A percentile compares a stretch with the other conserved stretches of the same genome.
Conservation (phyloP, 2,113 vertebrate genomes). For the Ceyx melanurus region DNA sequence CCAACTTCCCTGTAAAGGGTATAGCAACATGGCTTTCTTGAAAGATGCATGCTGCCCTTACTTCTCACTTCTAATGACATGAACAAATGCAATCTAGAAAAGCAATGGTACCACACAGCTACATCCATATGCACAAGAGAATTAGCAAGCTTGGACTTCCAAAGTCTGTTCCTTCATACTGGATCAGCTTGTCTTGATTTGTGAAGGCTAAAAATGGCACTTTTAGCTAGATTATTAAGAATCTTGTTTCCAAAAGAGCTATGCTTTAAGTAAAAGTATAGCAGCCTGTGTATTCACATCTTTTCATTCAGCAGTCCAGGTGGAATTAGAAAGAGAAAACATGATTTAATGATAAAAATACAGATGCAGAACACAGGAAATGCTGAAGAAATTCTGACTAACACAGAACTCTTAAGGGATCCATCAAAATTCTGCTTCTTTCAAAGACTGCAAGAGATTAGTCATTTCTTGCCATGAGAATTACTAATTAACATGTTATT, state of each 20-base stretch:
- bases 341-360: not conserved
- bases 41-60: not conserved
- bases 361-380: not conserved
- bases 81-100: not conserved
- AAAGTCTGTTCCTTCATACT: not conserved
- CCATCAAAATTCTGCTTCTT: not conserved
- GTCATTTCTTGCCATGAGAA: not conserved
- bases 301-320: not conserved
- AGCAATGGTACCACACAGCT: not conserved
- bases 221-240: not conserved
- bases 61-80: not conserved
- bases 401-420: not conserved
- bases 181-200: not conserved
- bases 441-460: not conserved
- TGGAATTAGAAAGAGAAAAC: not conserved
- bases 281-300: not conserved
- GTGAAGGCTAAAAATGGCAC: not conserved
- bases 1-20: not conserved
- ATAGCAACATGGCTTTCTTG: not conserved
- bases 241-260: not conserved
- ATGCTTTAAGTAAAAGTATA: not conserved
- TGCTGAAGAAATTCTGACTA: not conserved
- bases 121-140: not conserved
- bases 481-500: not conserved
- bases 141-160: not conserved